These are phyloP conservation scores for Psilopsiagon aymara DNA, from an alignment of 2,113 vertebrate genomes.

Conservation along the genomic window DNA sequence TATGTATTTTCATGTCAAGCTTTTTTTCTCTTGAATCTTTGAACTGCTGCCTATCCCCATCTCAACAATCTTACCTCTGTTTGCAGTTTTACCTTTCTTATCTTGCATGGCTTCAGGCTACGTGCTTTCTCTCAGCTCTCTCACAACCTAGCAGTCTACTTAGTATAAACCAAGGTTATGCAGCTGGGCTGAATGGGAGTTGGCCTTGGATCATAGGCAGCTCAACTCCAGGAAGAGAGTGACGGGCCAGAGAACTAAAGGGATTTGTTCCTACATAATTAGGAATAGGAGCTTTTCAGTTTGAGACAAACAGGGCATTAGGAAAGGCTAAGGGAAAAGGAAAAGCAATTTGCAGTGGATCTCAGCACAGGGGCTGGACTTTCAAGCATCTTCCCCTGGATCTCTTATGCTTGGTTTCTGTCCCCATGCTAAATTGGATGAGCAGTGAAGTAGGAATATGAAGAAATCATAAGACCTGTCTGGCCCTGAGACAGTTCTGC, in stretches of 20 bases:
- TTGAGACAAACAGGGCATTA: not conserved
- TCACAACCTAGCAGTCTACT: not conserved
- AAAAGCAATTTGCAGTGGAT: not conserved
- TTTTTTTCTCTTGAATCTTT: not conserved
- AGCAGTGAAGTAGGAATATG: not conserved
- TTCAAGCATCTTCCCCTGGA: not conserved
- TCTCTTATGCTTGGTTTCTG: not conserved
- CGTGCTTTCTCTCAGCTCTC: not conserved
- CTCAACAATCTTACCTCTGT: not conserved
- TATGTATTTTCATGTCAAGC: not conserved
- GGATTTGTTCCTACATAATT: not conserved
- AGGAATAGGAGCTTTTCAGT: not conserved
- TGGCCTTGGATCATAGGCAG: not conserved
- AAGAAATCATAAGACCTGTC: not conserved
- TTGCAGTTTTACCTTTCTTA: conserved; percentile 1
- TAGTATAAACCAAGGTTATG: not conserved
- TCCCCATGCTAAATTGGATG: accelerated
- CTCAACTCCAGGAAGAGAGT: not conserved
- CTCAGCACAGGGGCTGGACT: not conserved
- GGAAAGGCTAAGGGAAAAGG: not conserved
- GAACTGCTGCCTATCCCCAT: not conserved
- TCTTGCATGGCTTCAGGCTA: not conserved
- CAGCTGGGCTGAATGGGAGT: not conserved
- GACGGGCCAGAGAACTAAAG: not conserved
- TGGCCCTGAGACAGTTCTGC: not conserved